Evolutionary conservation across 2,888 invertebrate species (phyloP).

Genomic region (Calliphora vomitoria): DNA sequence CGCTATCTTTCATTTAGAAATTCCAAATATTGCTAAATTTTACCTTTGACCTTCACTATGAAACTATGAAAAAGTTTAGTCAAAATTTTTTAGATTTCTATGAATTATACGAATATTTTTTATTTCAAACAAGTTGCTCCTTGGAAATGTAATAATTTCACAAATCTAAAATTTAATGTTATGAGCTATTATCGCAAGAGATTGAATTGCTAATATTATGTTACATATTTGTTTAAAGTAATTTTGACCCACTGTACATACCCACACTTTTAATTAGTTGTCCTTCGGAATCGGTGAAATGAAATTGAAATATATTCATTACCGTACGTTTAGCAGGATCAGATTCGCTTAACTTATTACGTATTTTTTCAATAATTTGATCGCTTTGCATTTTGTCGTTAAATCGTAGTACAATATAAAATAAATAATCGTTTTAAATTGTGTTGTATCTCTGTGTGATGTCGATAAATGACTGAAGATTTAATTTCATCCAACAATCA

Average conservation of each 20-base stretch:
- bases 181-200: too few species aligned
- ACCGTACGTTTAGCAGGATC: conserved; percentile 82
- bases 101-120: too few species aligned
- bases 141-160: too few species aligned
- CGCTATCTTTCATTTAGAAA: too few species aligned
- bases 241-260: conserved; percentile 63
- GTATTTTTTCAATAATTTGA: conserved; percentile 83
- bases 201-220: too few species aligned
- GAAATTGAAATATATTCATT: conserved; percentile 82
- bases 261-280: conserved; percentile 82
- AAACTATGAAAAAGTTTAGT: too few species aligned
- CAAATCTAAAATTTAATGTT: too few species aligned
- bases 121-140: too few species aligned
- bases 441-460: conserved; percentile 51
- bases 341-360: conserved; percentile 80
- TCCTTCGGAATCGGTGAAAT: conserved; percentile 82
- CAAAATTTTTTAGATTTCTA: too few species aligned
- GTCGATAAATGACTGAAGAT: conserved; percentile 65
- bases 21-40: too few species aligned
- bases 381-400: conserved; percentile 81
- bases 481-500: conserved; percentile 52
- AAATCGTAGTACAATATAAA: conserved; percentile 9
- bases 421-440: conserved; percentile 2
- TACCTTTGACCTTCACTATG: too few species aligned
- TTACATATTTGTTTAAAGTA: too few species aligned